Conservation (phyloP, 1,140 invertebrate species). For the Drosophila kanapiae region DNA sequence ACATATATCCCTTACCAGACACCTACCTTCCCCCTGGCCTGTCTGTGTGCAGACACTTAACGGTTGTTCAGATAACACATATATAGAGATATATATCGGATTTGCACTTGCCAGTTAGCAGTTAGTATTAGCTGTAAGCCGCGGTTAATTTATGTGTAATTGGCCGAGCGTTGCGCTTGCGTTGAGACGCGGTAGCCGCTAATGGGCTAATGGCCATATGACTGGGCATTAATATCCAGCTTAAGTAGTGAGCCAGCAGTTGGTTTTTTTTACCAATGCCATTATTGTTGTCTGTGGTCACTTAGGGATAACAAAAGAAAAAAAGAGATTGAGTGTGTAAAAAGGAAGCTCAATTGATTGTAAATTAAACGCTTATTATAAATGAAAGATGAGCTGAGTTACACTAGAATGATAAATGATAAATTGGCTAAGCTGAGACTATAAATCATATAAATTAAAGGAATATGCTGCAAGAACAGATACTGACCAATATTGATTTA, state of each 20-base stretch:
- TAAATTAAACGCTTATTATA: slow-evolving; percentile 40
- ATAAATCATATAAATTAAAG: slow-evolving; percentile 15
- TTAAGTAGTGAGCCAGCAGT: slow-evolving; percentile 53
- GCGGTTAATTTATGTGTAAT: slow-evolving; percentile 80
- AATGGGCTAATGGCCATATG: slow-evolving; percentile 59
- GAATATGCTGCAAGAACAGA: not conserved
- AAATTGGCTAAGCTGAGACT: not conserved
- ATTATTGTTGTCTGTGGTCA: slow-evolving; percentile 32
- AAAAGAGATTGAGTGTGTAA: slow-evolving; percentile 14
- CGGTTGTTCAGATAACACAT: slow-evolving; percentile 66
- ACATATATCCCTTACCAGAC: slow-evolving; percentile 37
- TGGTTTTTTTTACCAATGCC: slow-evolving; percentile 22
- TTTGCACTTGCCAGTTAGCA: slow-evolving; percentile 41
- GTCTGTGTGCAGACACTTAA: slow-evolving; percentile 67
- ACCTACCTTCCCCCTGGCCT: not conserved
- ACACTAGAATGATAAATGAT: slow-evolving; percentile 22
- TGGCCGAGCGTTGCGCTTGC: slow-evolving; percentile 78
- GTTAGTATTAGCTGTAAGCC: slow-evolving; percentile 57
- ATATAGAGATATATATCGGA: slow-evolving; percentile 20
- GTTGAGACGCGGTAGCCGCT: slow-evolving; percentile 52
- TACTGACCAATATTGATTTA: not conserved
- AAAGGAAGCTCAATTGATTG: slow-evolving; percentile 45
- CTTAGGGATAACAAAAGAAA: slow-evolving; percentile 32
- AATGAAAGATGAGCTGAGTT: slow-evolving; percentile 6
- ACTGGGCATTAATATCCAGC: slow-evolving; percentile 60